These are phyloP conservation scores for Octopus bimaculoides DNA, from an alignment of 1,140 invertebrate genomes.

Conservation along the genomic window DNA sequence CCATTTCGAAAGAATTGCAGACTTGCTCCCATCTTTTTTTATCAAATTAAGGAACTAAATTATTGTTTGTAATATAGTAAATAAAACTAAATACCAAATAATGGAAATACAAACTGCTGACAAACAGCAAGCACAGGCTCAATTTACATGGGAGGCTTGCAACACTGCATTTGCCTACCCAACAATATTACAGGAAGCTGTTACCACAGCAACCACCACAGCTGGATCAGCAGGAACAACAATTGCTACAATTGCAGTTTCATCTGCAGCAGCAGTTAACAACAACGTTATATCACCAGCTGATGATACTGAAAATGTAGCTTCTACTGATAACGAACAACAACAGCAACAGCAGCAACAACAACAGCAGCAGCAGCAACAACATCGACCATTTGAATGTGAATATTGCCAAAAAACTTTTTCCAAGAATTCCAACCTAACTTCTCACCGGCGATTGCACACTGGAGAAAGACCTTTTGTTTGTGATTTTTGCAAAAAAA, in stretches of 20 bases:
- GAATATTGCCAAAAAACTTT: slow-evolving; percentile 16
- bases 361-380: neutral
- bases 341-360: neutral
- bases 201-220: neutral
- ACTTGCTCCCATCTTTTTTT: neutral
- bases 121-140: neutral
- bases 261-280: neutral
- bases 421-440: neutral
- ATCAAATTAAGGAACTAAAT: neutral
- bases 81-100: neutral
- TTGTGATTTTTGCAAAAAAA: slow-evolving; percentile 15
- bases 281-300: neutral
- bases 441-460: slow-evolving; percentile 12
- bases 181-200: neutral
- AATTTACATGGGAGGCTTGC: slow-evolving; percentile 1
- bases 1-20: neutral
- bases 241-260: neutral
- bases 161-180: neutral
- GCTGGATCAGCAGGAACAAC: neutral
- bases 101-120: slow-evolving; percentile 4
- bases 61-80: neutral
- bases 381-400: slow-evolving; percentile 14
- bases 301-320: neutral
- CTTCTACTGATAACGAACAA: too few relatives aligned
- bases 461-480: slow-evolving; percentile 16